phyloP scores from a whole-genome alignment of 1,140 invertebrate species.

The Saxidomus purpurata region DNA sequence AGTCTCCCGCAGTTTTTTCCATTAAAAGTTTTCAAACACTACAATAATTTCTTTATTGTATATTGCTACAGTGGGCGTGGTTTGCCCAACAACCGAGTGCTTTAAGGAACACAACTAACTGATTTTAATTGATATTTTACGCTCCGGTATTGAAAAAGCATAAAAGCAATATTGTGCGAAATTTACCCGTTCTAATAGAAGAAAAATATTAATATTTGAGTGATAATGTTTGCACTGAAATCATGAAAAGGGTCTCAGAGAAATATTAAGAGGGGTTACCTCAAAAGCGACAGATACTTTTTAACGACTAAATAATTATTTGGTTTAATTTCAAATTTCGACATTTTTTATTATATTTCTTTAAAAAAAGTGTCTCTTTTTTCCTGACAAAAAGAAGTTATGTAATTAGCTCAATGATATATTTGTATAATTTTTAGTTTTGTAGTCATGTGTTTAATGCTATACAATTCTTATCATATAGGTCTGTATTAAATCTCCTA shows the following conservation, averaged over 20 bases:
- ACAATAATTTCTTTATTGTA: slow-evolving; percentile 22
- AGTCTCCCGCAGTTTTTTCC: neutral
- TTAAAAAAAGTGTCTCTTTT: neutral
- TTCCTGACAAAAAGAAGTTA: no score
- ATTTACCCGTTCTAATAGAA: neutral
- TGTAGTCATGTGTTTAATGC: no score
- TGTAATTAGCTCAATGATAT: no score
- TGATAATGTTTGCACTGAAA: neutral
- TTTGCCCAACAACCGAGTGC: neutral
- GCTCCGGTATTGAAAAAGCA: neutral
- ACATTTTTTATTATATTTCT: no score
- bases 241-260: neutral
- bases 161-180: slow-evolving; percentile 13
- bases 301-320: no score
- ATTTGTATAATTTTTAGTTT: no score
- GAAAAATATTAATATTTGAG: neutral
- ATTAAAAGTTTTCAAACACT: slow-evolving; percentile 24
- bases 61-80: slow-evolving; percentile 5
- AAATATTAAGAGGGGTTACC: neutral
- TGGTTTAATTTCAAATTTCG: no score
- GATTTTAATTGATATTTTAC: slow-evolving; percentile 25
- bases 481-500: no score
- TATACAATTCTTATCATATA: no score
- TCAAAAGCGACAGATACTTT: no score
- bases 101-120: neutral